Conservation (phyloP, 2,888 invertebrate genomes). For the Lasioglossum pauxillum region DNA sequence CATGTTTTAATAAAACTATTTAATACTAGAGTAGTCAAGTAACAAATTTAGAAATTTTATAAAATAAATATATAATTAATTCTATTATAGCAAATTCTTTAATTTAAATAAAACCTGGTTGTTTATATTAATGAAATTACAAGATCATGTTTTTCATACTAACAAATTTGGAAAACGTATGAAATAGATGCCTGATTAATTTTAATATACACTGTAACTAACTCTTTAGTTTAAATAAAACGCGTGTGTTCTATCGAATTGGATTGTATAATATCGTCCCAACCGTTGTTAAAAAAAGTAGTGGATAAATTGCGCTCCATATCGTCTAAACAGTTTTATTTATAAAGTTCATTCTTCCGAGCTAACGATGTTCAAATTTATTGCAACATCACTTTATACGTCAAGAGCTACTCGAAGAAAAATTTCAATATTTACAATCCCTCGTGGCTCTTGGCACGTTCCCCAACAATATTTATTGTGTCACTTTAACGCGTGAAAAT, state of each 20-base stretch:
- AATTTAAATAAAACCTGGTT: too few species aligned
- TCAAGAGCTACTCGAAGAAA: not conserved
- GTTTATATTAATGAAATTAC: too few species aligned
- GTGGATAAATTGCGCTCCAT: not conserved
- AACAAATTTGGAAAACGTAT: not conserved
- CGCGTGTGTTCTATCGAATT: not conserved
- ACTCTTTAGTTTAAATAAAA: not conserved
- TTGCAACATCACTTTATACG: not conserved
- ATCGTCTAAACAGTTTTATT: not conserved
- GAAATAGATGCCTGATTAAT: not conserved
- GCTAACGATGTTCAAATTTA: not conserved
- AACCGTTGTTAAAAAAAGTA: not conserved
- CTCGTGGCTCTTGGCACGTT: not conserved
- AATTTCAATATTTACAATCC: conserved; percentile 1
- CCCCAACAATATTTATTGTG: conserved; percentile 2
- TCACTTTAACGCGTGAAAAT: not conserved
- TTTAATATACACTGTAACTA: not conserved
- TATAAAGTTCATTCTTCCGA: not conserved
- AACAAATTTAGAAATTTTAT: too few species aligned
- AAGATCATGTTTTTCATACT: too few species aligned
- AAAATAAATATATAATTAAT: too few species aligned
- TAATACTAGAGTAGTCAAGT: too few species aligned
- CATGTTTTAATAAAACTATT: not conserved
- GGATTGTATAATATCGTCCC: not conserved
- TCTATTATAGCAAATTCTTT: too few species aligned